Base-by-base conservation (phyloP, 2,888 invertebrate genomes). In the Drosophila nr. perissopoda region DNA sequence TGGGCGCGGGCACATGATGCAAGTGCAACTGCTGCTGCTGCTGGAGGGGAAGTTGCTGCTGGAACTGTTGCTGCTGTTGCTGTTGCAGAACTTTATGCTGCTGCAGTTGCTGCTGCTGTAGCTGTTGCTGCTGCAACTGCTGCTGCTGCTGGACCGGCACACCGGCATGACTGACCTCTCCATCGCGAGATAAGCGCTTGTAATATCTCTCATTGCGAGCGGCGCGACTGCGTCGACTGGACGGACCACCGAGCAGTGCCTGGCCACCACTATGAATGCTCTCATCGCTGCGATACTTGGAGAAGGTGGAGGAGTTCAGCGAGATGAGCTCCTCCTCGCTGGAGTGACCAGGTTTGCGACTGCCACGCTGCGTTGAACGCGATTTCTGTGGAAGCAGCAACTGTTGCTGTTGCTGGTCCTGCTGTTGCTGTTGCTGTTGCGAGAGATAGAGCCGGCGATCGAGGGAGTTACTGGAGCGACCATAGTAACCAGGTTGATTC, bases 121-220 rank as follows among this genome's bases (percentile, higher is more conserved):
- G 34, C 6, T 13, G 5, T 10, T 31, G 72, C 13, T 69, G 72
- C 21, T 45, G 92, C 2, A 83, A 83, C 10, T 85, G 89, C 51
- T 82, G 83, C 73, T 87, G 83, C 2, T 90, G 73, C 18, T 69
- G 73, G 2, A 36, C 42, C 0, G 91, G 91, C n/a, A 82, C 83
- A 61, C 91, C 91, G 8, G 92, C 92, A 49, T 91, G 90, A 60
- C 91, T 92, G 6, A 88, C 86, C 88, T 96, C 96, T 42, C 96
- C 96, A 79, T 96, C 96, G 68, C 95, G 94, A 18, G 96, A 96
- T 78, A 96, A 92, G 63, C 97, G 94, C 89, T 96, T 96, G 65
- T 96, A 95, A 89, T 97, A 97, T 63, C 97, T 94, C 91, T 97
- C 97, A 61, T 97, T 97, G 83, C 97, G 94, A 0, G 97, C 97